Evolutionary conservation across 2,888 invertebrate genomes (phyloP), one percentile per base, ranked within the genome.

Genomic region (Auanema freiburgensis): DNA sequence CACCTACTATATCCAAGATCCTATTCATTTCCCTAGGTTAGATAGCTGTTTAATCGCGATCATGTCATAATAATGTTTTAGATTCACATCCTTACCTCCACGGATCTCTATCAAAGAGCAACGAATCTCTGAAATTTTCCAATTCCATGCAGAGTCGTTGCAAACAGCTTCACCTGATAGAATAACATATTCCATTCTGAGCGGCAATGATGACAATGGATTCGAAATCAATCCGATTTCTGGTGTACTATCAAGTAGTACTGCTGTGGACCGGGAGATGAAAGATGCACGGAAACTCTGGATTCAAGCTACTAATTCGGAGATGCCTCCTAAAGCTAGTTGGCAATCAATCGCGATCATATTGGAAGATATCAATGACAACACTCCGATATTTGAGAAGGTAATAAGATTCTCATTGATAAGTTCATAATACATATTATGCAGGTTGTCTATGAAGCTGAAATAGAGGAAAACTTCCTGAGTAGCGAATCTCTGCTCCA

Each of bases 291-390:
- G 65, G 42, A 57, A 33, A 1, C 62, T 72, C 5, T 72, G 65
- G 56, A 44, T 72, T 4, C 33, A 54, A 11, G 72, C 72, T 24
- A 67, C 59, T 2, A 56, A 60, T 21, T 12, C 57, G 6, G 61
- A 66, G n/a, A 62, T 54, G 40, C 69, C 73, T 12, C 67, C 74
- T 0, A 58, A 67, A 3, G 59, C 68, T 23, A 50, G 60, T 1
- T 63, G 73, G 50, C 62, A 64, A n/a, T 61, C 62, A 18, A 23
- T 75, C 0, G 40, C 59, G 1, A 58, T 78, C n/a, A 53, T 59
- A 21, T 60, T 78, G 0, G 58, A 66, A 8, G 96, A 97, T 86
- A 89, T 93, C 55, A 97, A 97, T 86, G 96, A 97, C 86, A 95
- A 96, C 86, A 88, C 90, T 67, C 97, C 96, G 0, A 90, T 90